Conservation (phyloP, 2,797 vertebrate genomes). For the Micrastur ruficollis region DNA sequence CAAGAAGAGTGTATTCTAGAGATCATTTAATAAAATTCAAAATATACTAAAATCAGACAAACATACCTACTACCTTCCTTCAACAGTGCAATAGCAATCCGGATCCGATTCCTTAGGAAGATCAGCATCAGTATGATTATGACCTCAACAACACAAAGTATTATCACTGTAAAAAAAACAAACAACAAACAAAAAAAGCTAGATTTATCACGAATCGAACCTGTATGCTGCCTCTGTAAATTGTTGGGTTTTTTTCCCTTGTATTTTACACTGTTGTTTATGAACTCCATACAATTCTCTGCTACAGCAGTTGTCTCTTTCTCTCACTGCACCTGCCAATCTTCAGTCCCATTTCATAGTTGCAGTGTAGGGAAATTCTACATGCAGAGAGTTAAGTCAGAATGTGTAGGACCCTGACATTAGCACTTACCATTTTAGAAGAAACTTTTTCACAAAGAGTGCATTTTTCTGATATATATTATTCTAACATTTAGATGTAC, state of each 20-base stretch:
- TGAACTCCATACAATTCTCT: neutral
- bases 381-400: neutral
- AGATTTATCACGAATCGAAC: neutral
- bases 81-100: conserved; percentile 88
- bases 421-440: neutral
- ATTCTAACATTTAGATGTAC: neutral
- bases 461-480: neutral
- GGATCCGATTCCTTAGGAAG: conserved; percentile 87
- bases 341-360: neutral
- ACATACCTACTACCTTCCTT: conserved; percentile 93
- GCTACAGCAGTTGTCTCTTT: neutral
- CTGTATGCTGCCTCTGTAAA: neutral
- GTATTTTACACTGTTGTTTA: neutral
- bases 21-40: neutral
- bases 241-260: neutral
- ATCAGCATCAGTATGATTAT: conserved; percentile 86
- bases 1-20: neutral
- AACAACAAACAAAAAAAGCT: neutral
- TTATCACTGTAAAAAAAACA: conserved; percentile 81
- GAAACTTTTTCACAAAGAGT: neutral
- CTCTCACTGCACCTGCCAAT: neutral
- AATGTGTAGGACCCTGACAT: neutral
- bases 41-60: neutral
- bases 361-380: neutral
- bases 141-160: conserved; percentile 82